These are phyloP conservation scores for Asobara japonica DNA, from an alignment of 1,140 invertebrate species.

Conservation along the genomic window DNA sequence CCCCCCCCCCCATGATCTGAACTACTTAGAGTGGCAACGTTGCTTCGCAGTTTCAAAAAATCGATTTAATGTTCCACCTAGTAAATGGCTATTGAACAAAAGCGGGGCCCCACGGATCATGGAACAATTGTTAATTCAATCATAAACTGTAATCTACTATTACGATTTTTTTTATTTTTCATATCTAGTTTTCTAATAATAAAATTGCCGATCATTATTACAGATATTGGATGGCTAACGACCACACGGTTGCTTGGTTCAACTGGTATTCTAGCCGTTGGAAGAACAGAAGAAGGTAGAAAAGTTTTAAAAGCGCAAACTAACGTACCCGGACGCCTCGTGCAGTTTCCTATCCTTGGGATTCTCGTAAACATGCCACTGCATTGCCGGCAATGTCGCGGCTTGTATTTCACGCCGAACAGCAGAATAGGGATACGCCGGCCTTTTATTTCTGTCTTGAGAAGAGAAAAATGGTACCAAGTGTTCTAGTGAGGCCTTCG, in stretches of 20 bases:
- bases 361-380: conserved; percentile 42
- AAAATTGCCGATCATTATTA: conserved; percentile 23
- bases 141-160: conserved; percentile 8
- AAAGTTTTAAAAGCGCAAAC: not conserved
- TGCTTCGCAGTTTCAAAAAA: too few relatives aligned
- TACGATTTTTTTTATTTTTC: not conserved
- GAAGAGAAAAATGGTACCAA: conserved; percentile 13
- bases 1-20: too few relatives aligned
- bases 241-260: not conserved
- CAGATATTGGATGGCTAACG: conserved; percentile 12
- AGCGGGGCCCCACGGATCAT: not conserved
- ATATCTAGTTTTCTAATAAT: not conserved
- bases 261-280: conserved; percentile 25
- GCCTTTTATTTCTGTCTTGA: conserved; percentile 16
- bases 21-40: too few relatives aligned
- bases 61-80: not conserved
- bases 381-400: conserved; percentile 37
- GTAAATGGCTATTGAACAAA: not conserved
- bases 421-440: conserved; percentile 40
- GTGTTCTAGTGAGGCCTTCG: not conserved
- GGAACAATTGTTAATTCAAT: not conserved
- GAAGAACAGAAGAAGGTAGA: conserved; percentile 32
- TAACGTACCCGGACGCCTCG: not conserved
- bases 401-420: conserved; percentile 44
- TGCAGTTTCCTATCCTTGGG: conserved; percentile 33